Percentiles rank a stretch among this genome's conserved stretches.
phyloP scores from a whole-genome alignment of 1,140 invertebrate genomes.

The Neodiprion virginianus region DNA sequence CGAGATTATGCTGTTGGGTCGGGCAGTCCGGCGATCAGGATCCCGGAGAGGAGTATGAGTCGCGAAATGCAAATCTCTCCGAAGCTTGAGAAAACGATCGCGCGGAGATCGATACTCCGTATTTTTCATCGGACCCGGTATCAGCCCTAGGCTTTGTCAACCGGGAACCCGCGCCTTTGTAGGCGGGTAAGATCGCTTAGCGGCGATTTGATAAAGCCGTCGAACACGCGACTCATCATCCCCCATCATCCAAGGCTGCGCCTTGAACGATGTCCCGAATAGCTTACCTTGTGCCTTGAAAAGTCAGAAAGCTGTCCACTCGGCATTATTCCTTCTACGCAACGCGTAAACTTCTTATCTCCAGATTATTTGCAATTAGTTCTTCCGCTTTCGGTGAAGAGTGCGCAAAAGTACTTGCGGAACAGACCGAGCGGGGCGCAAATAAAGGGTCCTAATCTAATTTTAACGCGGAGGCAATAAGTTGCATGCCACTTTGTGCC shows the following conservation, averaged over 20 bases:
- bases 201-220: background rate
- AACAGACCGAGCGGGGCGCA: no score
- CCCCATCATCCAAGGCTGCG: background rate
- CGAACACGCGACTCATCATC: background rate
- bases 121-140: background rate
- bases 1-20: no score
- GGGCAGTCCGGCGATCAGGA: no score
- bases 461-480: background rate
- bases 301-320: no score
- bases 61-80: no score
- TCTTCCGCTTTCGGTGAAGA: no score
- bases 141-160: conserved; percentile 1
- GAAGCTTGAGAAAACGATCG: no score
- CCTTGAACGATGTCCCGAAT: background rate
- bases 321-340: no score
- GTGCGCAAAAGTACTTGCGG: no score
- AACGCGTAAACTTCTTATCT: no score
- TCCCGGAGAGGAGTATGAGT: no score
- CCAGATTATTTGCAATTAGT: no score
- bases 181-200: background rate
- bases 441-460: background rate
- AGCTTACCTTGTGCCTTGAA: background rate
- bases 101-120: background rate
- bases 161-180: background rate
- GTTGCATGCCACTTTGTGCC: background rate